Evolutionary conservation across 1,140 invertebrate genomes (phyloP), one percentile per base, ranked within the genome.

Genomic region (Drosophila rufa): DNA sequence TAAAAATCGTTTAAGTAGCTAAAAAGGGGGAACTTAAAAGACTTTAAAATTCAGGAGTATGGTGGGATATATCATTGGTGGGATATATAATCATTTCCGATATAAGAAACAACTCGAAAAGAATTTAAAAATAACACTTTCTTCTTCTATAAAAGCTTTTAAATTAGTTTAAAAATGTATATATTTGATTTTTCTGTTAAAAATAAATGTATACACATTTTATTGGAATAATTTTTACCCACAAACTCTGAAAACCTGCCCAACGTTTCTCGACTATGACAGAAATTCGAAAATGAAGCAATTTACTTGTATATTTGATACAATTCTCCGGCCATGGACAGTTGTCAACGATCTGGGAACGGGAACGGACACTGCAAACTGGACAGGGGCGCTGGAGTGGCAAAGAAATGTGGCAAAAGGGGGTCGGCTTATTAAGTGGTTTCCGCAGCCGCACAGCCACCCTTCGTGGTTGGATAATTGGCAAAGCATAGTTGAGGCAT

Each of bases 281-380:
- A 87, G 84, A 87, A 87, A 87, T 87, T 87, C 84, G 84, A 87
- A 87, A 87, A 87, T 89, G 84, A 87, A 87, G 84, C 80, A 89
- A 87, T 87, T 87, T 89, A 89, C 84, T 87, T 80, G 79, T 80
- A 82, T 75, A 80, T 89, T 83, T 80, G 80, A 87, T 87, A 87
- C 80, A 58, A 79, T 58, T 55, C 64, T 55, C 48, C 56, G 47
- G 47, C 67, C 77, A 59, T 45, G 59, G 73, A 80, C 82, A 85
- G 82, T 85, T 82, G 78, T 86, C 82, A 81, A 71, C 57, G 50
- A 66, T 56, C 51, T 61, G 45, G 22, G 38, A 71, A 57, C 36
- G 65, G 70, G 64, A 27, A 36, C 30, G 47, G 53, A 17, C 3
- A 15, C 14, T 55, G 14, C 33, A 12, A 64, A 55, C 15, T 22